phyloP scores from a whole-genome alignment of 2,113 vertebrate genomes.

The Pteruthius melanotis region DNA sequence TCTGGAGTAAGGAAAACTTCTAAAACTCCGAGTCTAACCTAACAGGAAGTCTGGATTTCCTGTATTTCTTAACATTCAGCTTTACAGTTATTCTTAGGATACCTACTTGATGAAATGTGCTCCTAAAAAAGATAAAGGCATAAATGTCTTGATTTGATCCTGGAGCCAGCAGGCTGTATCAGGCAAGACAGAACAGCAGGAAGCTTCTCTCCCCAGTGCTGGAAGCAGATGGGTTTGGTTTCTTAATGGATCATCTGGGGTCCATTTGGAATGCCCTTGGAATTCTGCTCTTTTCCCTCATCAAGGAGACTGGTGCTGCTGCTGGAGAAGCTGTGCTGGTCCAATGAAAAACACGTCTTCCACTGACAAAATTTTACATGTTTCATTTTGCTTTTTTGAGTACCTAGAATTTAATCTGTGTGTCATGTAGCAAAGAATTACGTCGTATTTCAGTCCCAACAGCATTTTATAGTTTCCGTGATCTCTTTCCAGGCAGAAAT shows the following conservation, averaged over 20 bases:
- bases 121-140: background rate
- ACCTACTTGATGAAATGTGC: background rate
- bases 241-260: background rate
- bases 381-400: background rate
- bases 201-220: background rate
- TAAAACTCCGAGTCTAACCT: background rate
- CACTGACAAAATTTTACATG: background rate
- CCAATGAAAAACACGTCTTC: background rate
- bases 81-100: background rate
- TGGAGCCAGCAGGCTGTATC: background rate
- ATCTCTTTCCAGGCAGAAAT: background rate
- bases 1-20: background rate
- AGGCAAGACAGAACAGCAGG: background rate
- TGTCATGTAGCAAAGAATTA: background rate
- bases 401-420: background rate
- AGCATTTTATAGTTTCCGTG: background rate
- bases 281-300: background rate
- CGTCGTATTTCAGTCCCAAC: background rate
- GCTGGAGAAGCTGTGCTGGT: background rate
- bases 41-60: slow-evolving; percentile 16
- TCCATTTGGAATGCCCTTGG: background rate
- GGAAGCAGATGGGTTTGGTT: background rate
- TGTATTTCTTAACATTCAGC: background rate
- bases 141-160: background rate
- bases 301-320: background rate